Conservation (phyloP, 92 coral and sea anemone species). For the Umimayanthus chanpuru region DNA sequence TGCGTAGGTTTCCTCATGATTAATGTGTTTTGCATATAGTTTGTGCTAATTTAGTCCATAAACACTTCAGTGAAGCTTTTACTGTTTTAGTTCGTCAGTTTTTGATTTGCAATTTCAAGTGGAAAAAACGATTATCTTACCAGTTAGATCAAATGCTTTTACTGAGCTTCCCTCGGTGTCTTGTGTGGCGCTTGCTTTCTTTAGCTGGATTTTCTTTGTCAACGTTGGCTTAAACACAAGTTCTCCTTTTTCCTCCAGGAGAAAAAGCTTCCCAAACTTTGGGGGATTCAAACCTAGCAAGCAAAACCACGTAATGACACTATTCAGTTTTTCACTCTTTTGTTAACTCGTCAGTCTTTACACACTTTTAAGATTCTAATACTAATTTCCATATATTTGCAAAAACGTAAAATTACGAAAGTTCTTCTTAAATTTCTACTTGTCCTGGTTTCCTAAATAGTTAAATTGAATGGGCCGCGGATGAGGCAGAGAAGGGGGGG, state of each 20-base stretch:
- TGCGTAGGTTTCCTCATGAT: no score
- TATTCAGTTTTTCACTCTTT: background rate
- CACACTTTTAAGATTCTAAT: background rate
- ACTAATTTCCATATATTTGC: background rate
- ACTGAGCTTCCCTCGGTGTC: conserved; percentile 2
- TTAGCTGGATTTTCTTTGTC: conserved; percentile 4
- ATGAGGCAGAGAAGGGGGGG: no score
- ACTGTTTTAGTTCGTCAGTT: no score
- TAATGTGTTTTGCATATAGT: no score
- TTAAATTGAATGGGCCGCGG: no score
- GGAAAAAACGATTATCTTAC: conserved; percentile 28
- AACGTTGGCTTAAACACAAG: conserved; percentile 42
- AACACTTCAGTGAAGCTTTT: no score
- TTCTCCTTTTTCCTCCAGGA: conserved; percentile 37
- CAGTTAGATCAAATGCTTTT: conserved; percentile 48
- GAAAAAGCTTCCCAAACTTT: conserved; percentile 49
- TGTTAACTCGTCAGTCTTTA: background rate
- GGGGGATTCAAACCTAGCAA: conserved; percentile 46
- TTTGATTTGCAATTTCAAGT: no score
- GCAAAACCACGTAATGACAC: background rate
- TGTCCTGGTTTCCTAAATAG: no score
- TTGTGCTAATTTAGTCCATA: no score
- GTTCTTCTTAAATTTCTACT: no score
- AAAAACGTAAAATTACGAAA: background rate
- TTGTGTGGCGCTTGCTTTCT: background rate